These are phyloP conservation scores for Ceratotherium simum DNA, from an alignment of 2,113 vertebrate species.

Conservation along the genomic window DNA sequence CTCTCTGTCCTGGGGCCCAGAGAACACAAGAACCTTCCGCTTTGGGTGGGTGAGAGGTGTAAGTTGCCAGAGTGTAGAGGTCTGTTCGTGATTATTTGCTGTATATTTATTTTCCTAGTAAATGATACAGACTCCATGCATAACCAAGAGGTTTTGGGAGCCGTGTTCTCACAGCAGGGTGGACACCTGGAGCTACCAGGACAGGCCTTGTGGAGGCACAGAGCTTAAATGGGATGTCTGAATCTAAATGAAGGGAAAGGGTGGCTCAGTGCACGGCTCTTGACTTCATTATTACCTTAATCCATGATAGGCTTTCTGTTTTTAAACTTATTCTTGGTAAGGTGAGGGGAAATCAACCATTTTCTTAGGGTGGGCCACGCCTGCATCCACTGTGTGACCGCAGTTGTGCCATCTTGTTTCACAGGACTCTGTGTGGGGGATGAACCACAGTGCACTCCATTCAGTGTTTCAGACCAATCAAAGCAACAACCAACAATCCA, in stretches of 20 bases:
- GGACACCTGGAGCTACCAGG: background rate
- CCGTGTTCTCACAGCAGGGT: background rate
- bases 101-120: background rate
- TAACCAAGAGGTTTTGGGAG: background rate
- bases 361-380: background rate
- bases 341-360: background rate
- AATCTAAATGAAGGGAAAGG: background rate
- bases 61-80: background rate
- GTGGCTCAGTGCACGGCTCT: background rate
- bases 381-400: background rate
- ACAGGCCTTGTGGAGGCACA: background rate
- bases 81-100: background rate
- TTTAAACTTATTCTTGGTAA: background rate
- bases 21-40: background rate
- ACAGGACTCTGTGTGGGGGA: slow-evolving; percentile 96
- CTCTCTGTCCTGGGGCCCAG: background rate
- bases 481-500: slow-evolving; percentile 94
- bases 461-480: slow-evolving; percentile 95
- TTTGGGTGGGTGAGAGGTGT: background rate
- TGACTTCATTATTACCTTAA: background rate
- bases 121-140: background rate
- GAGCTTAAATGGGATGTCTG: background rate
- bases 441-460: slow-evolving; percentile 92
- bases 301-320: background rate
- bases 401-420: slow-evolving; percentile 43